Conservation (phyloP, 2,797 vertebrate genomes). For the Acomys russatus region DNA sequence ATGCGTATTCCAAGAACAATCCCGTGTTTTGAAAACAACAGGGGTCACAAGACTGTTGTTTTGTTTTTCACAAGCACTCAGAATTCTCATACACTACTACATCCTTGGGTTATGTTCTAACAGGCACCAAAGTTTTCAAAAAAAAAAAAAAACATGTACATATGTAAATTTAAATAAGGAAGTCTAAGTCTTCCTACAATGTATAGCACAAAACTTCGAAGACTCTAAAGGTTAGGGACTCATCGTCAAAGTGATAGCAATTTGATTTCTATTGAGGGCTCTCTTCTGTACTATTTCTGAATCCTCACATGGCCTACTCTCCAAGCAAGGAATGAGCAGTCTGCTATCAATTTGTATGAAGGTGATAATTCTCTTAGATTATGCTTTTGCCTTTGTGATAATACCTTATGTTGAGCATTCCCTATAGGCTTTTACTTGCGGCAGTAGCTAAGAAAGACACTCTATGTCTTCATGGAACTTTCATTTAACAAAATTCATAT, state of each 20-base stretch:
- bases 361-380: not conserved
- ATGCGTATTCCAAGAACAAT: not conserved
- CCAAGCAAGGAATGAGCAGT: not conserved
- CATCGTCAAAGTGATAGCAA: not conserved
- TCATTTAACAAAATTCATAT: not conserved
- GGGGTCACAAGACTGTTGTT: not conserved
- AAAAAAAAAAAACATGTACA: not conserved
- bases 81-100: not conserved
- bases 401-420: not conserved
- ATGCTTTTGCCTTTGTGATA: not conserved
- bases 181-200: not conserved
- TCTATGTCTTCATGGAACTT: slow-evolving; percentile 14
- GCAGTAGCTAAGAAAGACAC: not conserved
- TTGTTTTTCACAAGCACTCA: not conserved
- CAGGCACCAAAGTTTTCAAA: not conserved
- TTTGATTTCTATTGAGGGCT: not conserved
- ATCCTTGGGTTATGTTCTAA: not conserved
- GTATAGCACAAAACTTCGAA: not conserved
- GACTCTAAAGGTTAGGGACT: not conserved
- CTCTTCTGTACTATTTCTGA: not conserved
- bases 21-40: not conserved
- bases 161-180: not conserved
- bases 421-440: not conserved
- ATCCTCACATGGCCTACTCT: not conserved
- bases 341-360: not conserved